phyloP scores from a whole-genome alignment of 2,113 vertebrate species.

The Rhineura floridana region DNA sequence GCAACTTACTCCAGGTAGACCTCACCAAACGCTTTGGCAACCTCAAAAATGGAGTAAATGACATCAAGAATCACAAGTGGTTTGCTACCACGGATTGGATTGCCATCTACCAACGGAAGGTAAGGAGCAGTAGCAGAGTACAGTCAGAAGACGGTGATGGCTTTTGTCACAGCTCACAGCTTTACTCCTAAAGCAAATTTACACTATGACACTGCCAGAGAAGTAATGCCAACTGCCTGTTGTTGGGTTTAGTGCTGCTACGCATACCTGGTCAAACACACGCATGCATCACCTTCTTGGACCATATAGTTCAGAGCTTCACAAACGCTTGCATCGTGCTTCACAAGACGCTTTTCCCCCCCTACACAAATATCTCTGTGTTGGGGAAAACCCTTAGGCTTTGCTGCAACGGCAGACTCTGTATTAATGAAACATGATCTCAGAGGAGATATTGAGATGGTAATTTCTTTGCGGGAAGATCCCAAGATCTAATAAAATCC shows the following conservation, averaged over 20 bases:
- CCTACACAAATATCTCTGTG: background rate
- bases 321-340: background rate
- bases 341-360: background rate
- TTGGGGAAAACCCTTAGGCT: background rate
- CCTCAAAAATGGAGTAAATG: slow-evolving; percentile 90
- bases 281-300: background rate
- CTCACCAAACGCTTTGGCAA: slow-evolving; percentile 93
- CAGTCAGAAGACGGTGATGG: background rate
- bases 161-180: background rate
- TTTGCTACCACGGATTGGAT: slow-evolving; percentile 94
- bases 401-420: background rate
- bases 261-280: too few species aligned
- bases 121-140: slow-evolving; percentile 38
- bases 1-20: slow-evolving; percentile 92
- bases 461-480: background rate
- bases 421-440: background rate
- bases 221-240: background rate
- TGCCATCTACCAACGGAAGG: slow-evolving; percentile 92
- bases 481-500: background rate
- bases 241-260: background rate
- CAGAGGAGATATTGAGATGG: background rate
- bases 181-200: background rate
- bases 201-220: too few species aligned
- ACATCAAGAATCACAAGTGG: slow-evolving; percentile 95
- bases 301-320: too few species aligned